Evolutionary conservation across 2,888 invertebrate species (phyloP).

Genomic region (Xanthorhoe spadicearia): DNA sequence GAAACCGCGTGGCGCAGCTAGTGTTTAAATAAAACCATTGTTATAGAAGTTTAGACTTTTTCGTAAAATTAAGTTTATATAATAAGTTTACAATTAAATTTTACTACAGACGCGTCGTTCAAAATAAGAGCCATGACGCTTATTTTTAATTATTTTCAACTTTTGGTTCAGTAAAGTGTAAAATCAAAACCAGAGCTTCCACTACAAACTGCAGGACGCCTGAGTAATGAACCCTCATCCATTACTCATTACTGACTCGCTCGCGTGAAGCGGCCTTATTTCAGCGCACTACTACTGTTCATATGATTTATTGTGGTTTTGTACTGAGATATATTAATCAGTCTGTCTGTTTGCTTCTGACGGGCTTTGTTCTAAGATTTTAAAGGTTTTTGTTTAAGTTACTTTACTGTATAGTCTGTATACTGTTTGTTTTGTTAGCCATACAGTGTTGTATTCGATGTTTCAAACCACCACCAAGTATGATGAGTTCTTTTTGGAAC

Average conservation of each 20-base stretch:
- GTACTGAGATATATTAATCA: conserved; percentile 49
- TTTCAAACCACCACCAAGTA: too few species aligned
- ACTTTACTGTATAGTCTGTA: neutral
- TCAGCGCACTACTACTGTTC: conserved; percentile 58
- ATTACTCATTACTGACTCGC: conserved; percentile 74
- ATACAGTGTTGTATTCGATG: too few species aligned
- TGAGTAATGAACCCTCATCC: conserved; percentile 74
- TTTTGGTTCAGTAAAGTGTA: neutral
- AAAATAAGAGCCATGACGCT: too few species aligned
- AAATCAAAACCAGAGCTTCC: conserved; percentile 9
- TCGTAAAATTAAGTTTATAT: too few species aligned
- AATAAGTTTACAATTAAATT: too few species aligned
- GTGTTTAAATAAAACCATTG: too few species aligned
- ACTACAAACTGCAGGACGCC: conserved; percentile 66
- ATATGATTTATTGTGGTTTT: conserved; percentile 47
- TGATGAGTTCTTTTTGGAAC: too few species aligned
- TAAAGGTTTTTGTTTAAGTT: conserved; percentile 13
- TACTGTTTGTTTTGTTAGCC: neutral
- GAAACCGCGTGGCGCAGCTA: too few species aligned
- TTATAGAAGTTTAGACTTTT: too few species aligned
- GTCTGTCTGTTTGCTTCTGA: conserved; percentile 40
- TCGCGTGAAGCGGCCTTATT: conserved; percentile 68
- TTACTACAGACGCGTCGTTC: too few species aligned
- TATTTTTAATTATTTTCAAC: too few species aligned
- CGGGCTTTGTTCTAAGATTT: conserved; percentile 36